Conservation (phyloP, 2,797 vertebrate genomes). For the Cygnus olor region DNA sequence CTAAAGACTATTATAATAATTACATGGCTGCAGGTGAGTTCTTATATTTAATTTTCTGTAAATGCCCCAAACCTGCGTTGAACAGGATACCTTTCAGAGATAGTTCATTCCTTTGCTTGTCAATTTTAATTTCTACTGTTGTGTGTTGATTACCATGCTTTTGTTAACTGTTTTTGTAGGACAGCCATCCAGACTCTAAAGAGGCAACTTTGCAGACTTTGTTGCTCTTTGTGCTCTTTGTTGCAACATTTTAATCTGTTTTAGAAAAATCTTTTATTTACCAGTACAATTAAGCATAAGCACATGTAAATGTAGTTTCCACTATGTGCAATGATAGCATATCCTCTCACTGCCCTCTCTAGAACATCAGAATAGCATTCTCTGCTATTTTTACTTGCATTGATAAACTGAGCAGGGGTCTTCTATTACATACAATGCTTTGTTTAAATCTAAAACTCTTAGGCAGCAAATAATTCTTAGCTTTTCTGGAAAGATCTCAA, state of each 20-base stretch:
- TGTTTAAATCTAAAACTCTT: neutral
- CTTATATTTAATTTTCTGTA: neutral
- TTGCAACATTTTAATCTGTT: neutral
- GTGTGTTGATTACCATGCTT: neutral
- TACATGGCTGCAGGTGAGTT: neutral
- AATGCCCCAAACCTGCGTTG: neutral
- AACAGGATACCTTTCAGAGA: neutral
- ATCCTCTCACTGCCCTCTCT: neutral
- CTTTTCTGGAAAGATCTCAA: neutral
- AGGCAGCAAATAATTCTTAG: neutral
- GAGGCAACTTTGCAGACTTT: neutral
- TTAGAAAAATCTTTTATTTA: neutral
- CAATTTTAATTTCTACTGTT: neutral
- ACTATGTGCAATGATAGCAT: neutral
- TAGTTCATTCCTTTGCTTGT: neutral
- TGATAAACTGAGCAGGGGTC: neutral
- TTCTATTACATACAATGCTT: neutral
- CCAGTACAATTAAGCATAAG: neutral
- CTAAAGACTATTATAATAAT: slow-evolving; percentile 15
- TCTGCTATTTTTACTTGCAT: neutral
- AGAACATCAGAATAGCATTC: neutral
- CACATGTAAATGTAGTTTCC: neutral
- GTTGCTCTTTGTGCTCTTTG: neutral
- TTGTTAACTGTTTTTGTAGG: neutral
- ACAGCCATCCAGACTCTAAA: neutral